Conservation (phyloP, 2,888 invertebrate species). For the Andricus curvator region DNA sequence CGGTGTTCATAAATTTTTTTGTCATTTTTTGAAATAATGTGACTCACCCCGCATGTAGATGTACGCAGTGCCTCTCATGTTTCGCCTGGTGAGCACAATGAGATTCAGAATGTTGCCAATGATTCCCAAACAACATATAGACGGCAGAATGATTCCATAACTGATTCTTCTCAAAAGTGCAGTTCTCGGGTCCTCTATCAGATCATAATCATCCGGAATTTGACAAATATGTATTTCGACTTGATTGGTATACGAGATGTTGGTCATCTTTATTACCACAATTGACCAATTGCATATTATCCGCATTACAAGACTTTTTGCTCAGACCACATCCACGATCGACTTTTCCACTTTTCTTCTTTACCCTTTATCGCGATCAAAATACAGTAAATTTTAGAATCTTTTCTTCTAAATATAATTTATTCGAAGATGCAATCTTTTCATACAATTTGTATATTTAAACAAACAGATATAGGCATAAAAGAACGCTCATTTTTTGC, state of each 20-base stretch:
- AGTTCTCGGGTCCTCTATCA: slow-evolving; percentile 82
- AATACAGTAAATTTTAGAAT: not conserved
- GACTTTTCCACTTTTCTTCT: not conserved
- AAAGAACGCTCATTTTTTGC: too few relatives aligned
- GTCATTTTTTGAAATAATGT: not conserved
- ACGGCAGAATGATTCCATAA: slow-evolving; percentile 84
- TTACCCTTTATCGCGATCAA: not conserved
- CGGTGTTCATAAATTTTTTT: too few relatives aligned
- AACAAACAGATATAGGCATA: too few relatives aligned
- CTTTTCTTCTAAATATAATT: not conserved
- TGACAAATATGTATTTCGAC: slow-evolving; percentile 45
- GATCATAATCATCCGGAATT: slow-evolving; percentile 65
- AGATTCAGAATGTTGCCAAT: slow-evolving; percentile 89
- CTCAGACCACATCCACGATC: slow-evolving; percentile 5
- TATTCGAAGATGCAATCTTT: too few relatives aligned
- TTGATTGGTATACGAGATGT: slow-evolving; percentile 43
- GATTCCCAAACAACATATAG: slow-evolving; percentile 86
- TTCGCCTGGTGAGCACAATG: slow-evolving; percentile 87
- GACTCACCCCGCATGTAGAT: slow-evolving; percentile 87
- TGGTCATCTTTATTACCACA: slow-evolving; percentile 45
- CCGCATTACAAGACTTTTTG: slow-evolving; percentile 11
- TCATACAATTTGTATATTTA: too few relatives aligned
- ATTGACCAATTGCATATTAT: slow-evolving; percentile 8
- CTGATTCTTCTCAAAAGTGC: slow-evolving; percentile 82
- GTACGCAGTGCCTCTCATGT: slow-evolving; percentile 89